These are phyloP conservation scores for Lapara coniferarum DNA, from an alignment of 2,888 invertebrate species.

Conservation along the genomic window DNA sequence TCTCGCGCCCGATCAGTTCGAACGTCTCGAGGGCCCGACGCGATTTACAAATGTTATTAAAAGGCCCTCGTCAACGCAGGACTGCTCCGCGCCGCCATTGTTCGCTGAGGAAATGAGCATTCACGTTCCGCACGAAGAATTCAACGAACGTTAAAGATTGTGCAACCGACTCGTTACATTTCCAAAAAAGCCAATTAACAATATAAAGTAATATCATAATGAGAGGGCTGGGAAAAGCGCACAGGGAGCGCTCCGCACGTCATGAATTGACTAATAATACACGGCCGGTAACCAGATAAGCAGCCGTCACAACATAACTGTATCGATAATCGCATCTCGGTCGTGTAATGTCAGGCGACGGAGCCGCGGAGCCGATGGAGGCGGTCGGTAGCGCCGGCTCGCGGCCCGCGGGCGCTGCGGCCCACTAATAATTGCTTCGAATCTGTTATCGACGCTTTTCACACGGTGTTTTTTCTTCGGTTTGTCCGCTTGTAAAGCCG, in stretches of 20 bases:
- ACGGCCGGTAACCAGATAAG: constrained; percentile 64
- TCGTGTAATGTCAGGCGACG: constrained; percentile 64
- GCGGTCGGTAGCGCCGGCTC: constrained; percentile 65
- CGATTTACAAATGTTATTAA: constrained; percentile 47
- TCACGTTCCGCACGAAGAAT: constrained; percentile 57
- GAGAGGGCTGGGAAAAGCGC: constrained; percentile 54
- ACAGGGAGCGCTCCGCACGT: constrained; percentile 38
- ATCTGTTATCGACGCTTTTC: constrained; percentile 71
- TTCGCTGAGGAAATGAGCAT: constrained; percentile 57
- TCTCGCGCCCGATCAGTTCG: constrained; percentile 9
- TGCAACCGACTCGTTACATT: constrained; percentile 54
- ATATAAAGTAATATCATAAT: constrained; percentile 49
- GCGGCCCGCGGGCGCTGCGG: constrained; percentile 51
- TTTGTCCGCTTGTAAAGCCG: constrained; percentile 43
- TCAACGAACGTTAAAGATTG: constrained; percentile 55
- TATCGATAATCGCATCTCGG: constrained; percentile 75
- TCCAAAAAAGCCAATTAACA: constrained; percentile 64
- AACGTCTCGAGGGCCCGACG: constrained; percentile 43
- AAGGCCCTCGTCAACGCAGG: constrained; percentile 52
- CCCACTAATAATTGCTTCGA: constrained; percentile 65
- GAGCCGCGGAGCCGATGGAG: constrained; percentile 54
- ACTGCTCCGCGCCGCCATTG: constrained; percentile 58
- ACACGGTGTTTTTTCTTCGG: constrained; percentile 64
- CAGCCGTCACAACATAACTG: constrained; percentile 76
- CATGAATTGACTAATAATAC: constrained; percentile 65